Evolutionary conservation across 2,113 vertebrate species (phyloP), one percentile per base, ranked within the genome.

Genomic region (Recurvirostra avosetta): DNA sequence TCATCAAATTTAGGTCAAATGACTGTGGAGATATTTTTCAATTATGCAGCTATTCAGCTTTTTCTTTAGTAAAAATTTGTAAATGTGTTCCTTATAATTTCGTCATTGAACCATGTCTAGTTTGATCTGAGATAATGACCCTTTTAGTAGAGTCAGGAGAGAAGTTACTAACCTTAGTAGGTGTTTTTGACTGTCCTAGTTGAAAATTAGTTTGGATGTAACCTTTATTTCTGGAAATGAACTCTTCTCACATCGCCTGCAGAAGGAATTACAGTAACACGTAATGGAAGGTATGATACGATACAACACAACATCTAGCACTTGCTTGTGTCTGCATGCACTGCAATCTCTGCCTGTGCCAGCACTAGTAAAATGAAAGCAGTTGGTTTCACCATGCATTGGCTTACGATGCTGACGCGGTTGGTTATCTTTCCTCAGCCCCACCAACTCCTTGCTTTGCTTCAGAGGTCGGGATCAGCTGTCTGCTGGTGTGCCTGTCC

Each of bases 251-350:
- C 11, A 3, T 40, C 66, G 16, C 22, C 78, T 74, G 49, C 40
- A 41, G 84, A 65, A 86, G 36, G 11, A 63, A 20, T 76, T 55
- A 20, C 29, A 70, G 40, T 40, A 25, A 19, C 16, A 17, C 0
- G 2, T n/a, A 70, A 59, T 13, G 25, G 30, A 62, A 72, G 32
- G 25, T 58, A 73, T 0, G 2, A 22, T 56, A 36, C 1, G 1
- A 16, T n/a, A 15, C 7, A 61, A 61, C 8, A 15, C 7, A 61
- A 61, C 8, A 17, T 62, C 36, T 23, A 8, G 29, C 6, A 19
- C 18, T 63, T 41, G 14, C 70, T 81, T 38, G 21, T 26, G 12
- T 77, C 15, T 1, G 0, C 41, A 2, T 9, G 18, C 0, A 1
- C 40, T 49, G 43, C 73, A 56, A 43, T 59, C 65, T 63, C 36